These are phyloP conservation scores for Uropsilus gracilis DNA, from an alignment of 2,113 vertebrate genomes.

Conservation along the genomic window DNA sequence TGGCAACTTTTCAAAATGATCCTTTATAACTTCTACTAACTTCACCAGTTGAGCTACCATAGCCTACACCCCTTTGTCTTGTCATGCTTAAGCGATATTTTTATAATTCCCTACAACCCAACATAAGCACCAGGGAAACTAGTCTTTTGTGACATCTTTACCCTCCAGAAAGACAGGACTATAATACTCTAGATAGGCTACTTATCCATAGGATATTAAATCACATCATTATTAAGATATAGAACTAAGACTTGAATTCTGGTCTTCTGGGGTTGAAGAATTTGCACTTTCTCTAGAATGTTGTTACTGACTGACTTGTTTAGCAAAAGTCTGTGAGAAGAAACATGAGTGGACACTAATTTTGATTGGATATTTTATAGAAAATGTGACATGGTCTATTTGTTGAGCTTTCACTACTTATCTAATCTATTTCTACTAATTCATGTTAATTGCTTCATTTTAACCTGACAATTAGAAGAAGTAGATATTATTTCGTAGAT, in stretches of 20 bases:
- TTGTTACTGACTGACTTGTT: background rate
- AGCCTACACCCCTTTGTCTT: background rate
- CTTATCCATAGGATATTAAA: background rate
- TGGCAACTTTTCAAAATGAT: background rate
- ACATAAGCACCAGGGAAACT: background rate
- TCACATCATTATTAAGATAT: background rate
- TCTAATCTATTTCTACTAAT: background rate
- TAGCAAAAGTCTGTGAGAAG: background rate
- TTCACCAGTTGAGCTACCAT: background rate
- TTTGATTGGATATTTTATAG: background rate
- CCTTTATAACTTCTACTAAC: background rate
- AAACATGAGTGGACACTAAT: background rate
- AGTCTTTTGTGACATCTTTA: background rate
- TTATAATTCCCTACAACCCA: background rate
- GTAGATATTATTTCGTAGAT: background rate
- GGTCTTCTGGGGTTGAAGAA: background rate
- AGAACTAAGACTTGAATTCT: background rate
- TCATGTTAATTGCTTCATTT: constrained; percentile 44
- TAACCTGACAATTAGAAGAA: background rate
- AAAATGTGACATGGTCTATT: background rate
- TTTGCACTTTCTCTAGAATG: background rate
- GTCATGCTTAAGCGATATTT: too few relatives aligned
- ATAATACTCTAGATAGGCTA: background rate
- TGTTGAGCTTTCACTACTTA: background rate
- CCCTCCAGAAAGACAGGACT: background rate